Base-by-base conservation (phyloP, 2,113 vertebrate species). In the Gasterosteus nipponicus region DNA sequence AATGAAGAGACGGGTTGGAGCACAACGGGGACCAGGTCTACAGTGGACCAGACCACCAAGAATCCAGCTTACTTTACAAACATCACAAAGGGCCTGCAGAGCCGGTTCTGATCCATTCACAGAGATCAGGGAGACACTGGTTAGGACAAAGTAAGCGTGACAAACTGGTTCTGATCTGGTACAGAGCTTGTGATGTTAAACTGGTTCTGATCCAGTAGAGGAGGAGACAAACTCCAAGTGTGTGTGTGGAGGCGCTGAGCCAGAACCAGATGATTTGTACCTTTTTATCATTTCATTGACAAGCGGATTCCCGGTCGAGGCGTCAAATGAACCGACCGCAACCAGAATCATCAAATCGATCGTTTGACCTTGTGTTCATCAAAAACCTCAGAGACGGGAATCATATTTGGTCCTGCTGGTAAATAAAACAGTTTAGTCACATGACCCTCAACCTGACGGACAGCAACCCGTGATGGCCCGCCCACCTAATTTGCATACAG, bases 401-500 rank as follows among this genome's bases (percentile, higher is more conserved):
- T 26, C 51, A 26, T 5, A 22, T 26, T 26, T 54, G n/a, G 51
- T 22, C 19, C 19, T 51, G 49, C 9, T 49, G 47, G 18, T 19
- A 19, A 49, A 49, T 49, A n/a, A 49, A 49, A 49, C 19, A 4
- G 19, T 49, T 49, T 26, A 12, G 53, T 57, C 54, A 57, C 54
- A 56, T 31, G 54, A 56, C 46, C 46, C 46, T 18, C 46, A 15
- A 47, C 15, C 46, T 44, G 42, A 14, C 42, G 14, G 16, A 19
- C 46, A 47, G 16, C 14, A 12, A 44, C 49, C 9, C 10, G 47
- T 53, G n/a, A 11, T 56, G 53, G 12, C 54, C 15, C 26, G 54
- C 54, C 54, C 54, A 57, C 54, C 54, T 31, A 14, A 56, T 56
- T 56, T 56, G 22, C 53, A 56, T 56, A 56, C 53, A 56, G 7